These are phyloP conservation scores for Anoncus sp. DNA, from an alignment of 2,888 invertebrate genomes.

Conservation along the genomic window DNA sequence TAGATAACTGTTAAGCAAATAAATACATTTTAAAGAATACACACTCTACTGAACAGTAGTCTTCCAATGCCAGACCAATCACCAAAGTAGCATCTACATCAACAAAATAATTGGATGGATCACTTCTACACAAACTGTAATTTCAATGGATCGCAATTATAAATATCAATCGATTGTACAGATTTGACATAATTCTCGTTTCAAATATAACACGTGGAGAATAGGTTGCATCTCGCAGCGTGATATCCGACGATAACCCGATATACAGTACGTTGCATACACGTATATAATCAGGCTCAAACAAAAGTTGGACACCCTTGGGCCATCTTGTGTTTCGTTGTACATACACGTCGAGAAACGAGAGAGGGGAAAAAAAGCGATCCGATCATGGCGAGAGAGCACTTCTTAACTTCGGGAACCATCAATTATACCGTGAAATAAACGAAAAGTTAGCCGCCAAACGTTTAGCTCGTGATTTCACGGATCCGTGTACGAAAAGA, in stretches of 20 bases:
- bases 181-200: constrained; percentile 12
- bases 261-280: constrained; percentile 31
- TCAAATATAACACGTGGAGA: constrained; percentile 12
- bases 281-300: constrained; percentile 46
- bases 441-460: constrained; percentile 52
- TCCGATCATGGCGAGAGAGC: constrained; percentile 28
- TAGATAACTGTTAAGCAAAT: no score
- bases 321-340: constrained; percentile 24
- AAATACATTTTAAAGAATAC: no score
- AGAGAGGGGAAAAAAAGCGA: constrained; percentile 27
- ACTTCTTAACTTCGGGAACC: constrained; percentile 47
- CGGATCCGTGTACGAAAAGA: constrained; percentile 9
- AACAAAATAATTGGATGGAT: neutral
- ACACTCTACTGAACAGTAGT: no score
- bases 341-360: constrained; percentile 18
- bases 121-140: neutral
- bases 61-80: no score
- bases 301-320: constrained; percentile 50
- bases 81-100: no score
- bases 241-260: constrained; percentile 32
- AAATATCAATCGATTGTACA: neutral
- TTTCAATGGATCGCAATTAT: neutral
- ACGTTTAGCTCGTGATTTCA: constrained; percentile 43
- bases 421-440: constrained; percentile 64
- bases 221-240: constrained; percentile 15